Evolutionary conservation across 2,113 vertebrate genomes (phyloP), one percentile per base, ranked within the genome.

Genomic region (Rana temporaria): DNA sequence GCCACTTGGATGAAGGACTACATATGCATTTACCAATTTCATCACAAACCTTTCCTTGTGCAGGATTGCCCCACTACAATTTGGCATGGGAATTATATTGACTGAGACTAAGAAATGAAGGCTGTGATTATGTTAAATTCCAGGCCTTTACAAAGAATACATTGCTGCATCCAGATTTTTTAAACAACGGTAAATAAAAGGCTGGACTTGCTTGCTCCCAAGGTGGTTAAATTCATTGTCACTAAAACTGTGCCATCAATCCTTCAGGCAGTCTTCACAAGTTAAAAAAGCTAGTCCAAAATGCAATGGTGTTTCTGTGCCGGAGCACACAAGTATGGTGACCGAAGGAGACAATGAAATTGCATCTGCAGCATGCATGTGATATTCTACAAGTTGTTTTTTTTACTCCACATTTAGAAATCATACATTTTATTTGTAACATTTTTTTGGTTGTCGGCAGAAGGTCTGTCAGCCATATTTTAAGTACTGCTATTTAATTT

Each of bases 1-100:
- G 87, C 86, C 89, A 83, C 87, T 86, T 86, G 85, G 84, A 85
- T 52, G 85, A 85, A 90, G 84, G 87, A 88, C 59, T 74, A 85
- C 75, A 84, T 82, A 9, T 38, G 67, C 48, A 68, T 76, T 63
- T 81, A 81, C 52, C 84, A n/a, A 57, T 42, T 5, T 48, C 32
- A 38, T 79, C 84, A 12, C 81, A 86, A 66, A 78, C 90, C 91
- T 84, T 89, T 87, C 87, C 73, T 87, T 84, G 14, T 90, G 85
- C 3, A 8, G 65, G 7, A 52, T 84, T 86, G 60, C 74, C 72
- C 72, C 72, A 68, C 22, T 11, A 53, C 16, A 42, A 65, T 55
- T 76, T 87, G 63, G 84, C 70, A 84, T 88, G 70, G 17, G 22
- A 0, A 73, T 48, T 1, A 48, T 48, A 26, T 59, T 60, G 24